Conservation (phyloP, 2,113 vertebrate species). For the Gila orcuttii region DNA sequence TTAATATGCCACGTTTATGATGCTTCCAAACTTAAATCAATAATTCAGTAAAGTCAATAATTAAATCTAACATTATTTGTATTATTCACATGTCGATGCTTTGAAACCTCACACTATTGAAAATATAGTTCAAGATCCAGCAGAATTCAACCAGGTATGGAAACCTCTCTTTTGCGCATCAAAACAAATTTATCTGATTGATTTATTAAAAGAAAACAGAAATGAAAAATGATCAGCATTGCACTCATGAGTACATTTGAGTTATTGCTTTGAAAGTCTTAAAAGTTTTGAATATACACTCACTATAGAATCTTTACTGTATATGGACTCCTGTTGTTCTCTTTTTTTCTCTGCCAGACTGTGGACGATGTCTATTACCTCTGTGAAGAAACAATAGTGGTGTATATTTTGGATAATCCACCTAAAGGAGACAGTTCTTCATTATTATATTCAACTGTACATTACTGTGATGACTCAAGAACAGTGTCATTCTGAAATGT, state of each 20-base stretch:
- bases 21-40: neutral
- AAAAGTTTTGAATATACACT: neutral
- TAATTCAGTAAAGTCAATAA: neutral
- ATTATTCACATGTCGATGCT: constrained; percentile 34
- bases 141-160: constrained; percentile 26
- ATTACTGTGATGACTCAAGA: constrained; percentile 1
- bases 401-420: constrained; percentile 27
- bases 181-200: neutral
- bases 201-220: neutral
- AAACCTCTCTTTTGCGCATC: neutral
- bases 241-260: neutral
- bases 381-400: constrained; percentile 32
- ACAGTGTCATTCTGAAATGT: neutral
- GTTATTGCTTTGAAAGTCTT: neutral
- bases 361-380: constrained; percentile 28
- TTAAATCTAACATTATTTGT: neutral
- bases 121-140: neutral
- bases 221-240: neutral
- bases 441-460: neutral
- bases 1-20: neutral
- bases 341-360: neutral
- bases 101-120: constrained; percentile 17
- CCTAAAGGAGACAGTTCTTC: neutral
- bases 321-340: neutral
- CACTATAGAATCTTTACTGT: neutral